Evolutionary conservation across 2,888 invertebrate genomes (phyloP).

Genomic region (Acanthacorydalis orientalis): DNA sequence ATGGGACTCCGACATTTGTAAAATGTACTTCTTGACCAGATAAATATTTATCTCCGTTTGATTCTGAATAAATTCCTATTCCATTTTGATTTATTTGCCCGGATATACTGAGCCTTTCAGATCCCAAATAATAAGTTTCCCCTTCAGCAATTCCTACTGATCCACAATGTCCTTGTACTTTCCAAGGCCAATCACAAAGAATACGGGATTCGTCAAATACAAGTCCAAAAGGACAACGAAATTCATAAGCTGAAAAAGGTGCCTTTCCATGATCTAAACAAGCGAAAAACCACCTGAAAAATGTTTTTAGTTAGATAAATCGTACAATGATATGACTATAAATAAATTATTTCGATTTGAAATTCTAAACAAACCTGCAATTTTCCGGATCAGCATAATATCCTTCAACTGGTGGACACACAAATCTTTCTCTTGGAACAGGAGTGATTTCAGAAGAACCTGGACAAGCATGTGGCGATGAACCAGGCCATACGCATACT

Average conservation of each 20-base stretch:
- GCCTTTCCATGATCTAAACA: constrained; percentile 54
- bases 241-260: constrained; percentile 54
- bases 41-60: no score
- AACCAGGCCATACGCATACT: constrained; percentile 69
- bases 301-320: not conserved
- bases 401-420: constrained; percentile 48
- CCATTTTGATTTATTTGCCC: no score
- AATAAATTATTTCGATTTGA: not conserved
- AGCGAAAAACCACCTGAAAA: constrained; percentile 57
- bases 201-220: constrained; percentile 55
- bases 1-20: no score
- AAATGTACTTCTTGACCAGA: no score
- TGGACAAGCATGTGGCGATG: constrained; percentile 51
- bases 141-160: not conserved
- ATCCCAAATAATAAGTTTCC: not conserved
- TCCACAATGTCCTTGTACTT: constrained; percentile 42
- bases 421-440: constrained; percentile 46
- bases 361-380: constrained; percentile 26
- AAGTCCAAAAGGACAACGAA: constrained; percentile 63
- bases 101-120: not conserved
- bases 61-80: no score
- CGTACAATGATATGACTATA: no score
- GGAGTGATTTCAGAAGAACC: constrained; percentile 67
- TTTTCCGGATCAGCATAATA: constrained; percentile 69
- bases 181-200: constrained; percentile 68